These are phyloP conservation scores for Microctonus hyperodae DNA, from an alignment of 2,888 invertebrate species.

Conservation along the genomic window DNA sequence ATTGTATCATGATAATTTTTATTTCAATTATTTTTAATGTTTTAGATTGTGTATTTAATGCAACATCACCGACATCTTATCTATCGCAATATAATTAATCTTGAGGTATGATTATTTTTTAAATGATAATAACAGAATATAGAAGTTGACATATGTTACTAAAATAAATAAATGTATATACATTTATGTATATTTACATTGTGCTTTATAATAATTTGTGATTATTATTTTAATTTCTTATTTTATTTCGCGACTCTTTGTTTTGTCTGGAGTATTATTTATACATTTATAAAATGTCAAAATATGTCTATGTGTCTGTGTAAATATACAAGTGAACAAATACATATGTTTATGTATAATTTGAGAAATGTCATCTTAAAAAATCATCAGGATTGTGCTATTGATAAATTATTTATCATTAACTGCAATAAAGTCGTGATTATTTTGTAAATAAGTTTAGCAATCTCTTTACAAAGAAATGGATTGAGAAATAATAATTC, in stretches of 20 bases:
- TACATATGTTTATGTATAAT: too few relatives aligned
- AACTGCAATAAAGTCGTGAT: too few relatives aligned
- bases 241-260: neutral
- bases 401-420: conserved; percentile 30
- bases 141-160: neutral
- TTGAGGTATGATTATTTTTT: neutral
- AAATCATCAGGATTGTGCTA: conserved; percentile 17
- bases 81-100: neutral
- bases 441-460: conserved; percentile 27
- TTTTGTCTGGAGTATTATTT: neutral
- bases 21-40: neutral
- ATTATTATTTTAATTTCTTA: neutral
- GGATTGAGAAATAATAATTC: neutral
- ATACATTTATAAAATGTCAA: neutral
- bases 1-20: neutral
- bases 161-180: neutral
- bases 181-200: neutral
- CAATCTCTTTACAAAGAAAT: conserved; percentile 11
- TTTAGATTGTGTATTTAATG: neutral
- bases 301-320: too few relatives aligned
- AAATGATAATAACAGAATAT: neutral
- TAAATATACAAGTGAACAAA: too few relatives aligned
- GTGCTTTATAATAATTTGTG: neutral
- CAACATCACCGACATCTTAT: neutral
- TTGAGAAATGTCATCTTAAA: neutral